phyloP scores from a whole-genome alignment of 2,113 vertebrate species.

The Oryzias curvinotus region DNA sequence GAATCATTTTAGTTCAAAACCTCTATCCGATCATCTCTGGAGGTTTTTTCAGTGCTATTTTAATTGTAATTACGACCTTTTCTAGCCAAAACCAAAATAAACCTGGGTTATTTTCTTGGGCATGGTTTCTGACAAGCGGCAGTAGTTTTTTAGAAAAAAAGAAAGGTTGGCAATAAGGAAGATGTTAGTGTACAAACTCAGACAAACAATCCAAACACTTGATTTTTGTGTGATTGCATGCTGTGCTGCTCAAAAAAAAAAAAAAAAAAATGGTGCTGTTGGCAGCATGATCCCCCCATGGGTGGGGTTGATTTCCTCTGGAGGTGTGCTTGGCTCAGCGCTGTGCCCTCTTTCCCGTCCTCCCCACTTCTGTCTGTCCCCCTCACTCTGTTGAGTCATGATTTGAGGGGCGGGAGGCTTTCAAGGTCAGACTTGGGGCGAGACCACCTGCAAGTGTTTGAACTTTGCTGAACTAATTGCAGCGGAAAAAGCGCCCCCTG shows the following conservation, averaged over 20 bases:
- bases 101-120: too few species aligned
- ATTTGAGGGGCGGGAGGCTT: constrained; percentile 48
- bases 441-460: constrained; percentile 45
- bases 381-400: constrained; percentile 48
- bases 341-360: constrained; percentile 45
- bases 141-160: neutral
- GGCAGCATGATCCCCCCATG: constrained; percentile 56
- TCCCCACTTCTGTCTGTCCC: constrained; percentile 24
- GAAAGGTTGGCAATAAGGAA: constrained; percentile 8
- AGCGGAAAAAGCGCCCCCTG: constrained; percentile 23
- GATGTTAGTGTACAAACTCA: constrained; percentile 34
- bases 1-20: constrained; percentile 19
- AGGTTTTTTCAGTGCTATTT: too few species aligned
- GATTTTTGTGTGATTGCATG: constrained; percentile 60
- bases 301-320: constrained; percentile 48
- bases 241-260: constrained; percentile 52
- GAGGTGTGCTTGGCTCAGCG: constrained; percentile 73
- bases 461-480: constrained; percentile 14
- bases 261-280: constrained; percentile 64
- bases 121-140: too few species aligned
- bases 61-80: too few species aligned
- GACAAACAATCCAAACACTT: constrained; percentile 51
- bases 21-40: neutral
- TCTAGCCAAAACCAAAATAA: too few species aligned
- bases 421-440: constrained; percentile 60